Percentiles rank a stretch among this genome's conserved stretches.
phyloP scores from a whole-genome alignment of 2,888 invertebrate genomes.

The Platycnemis pennipes region DNA sequence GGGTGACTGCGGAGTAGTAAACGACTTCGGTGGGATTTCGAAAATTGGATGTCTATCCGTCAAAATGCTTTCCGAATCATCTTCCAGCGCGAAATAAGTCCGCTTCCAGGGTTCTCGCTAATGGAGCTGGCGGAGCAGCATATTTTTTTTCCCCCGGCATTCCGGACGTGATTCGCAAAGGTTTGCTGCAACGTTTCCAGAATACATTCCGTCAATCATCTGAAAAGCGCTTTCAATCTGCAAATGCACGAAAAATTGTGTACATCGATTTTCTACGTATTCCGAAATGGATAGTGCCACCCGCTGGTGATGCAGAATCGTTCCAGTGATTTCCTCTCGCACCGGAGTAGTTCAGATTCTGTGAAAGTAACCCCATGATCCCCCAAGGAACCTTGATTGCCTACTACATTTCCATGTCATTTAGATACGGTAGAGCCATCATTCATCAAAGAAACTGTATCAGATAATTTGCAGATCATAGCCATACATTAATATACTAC shows the following conservation, averaged over 20 bases:
- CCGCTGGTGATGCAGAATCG: not conserved
- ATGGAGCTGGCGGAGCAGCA: not conserved
- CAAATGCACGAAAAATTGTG: not conserved
- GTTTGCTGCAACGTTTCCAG: not conserved
- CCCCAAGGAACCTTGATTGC: too few relatives aligned
- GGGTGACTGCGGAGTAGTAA: conserved; percentile 24
- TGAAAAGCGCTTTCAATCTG: not conserved
- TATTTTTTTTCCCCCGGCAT: not conserved
- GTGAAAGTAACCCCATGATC: not conserved
- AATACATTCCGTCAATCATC: not conserved
- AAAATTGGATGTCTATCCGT: not conserved
- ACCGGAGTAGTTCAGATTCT: not conserved
- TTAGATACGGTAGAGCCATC: too few relatives aligned
- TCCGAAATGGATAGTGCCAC: not conserved
- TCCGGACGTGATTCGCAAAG: not conserved
- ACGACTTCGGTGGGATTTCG: not conserved
- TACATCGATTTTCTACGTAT: not conserved
- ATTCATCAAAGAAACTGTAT: too few relatives aligned
- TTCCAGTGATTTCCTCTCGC: not conserved
- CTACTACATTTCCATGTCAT: too few relatives aligned
- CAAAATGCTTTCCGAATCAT: not conserved
- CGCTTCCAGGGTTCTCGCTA: not conserved
- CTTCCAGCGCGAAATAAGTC: not conserved
- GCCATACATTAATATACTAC: too few relatives aligned
- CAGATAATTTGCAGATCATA: too few relatives aligned